Percentiles rank a stretch among this genome's conserved stretches.
Evolutionary conservation across 2,113 vertebrate genomes (phyloP).

Genomic region (Calypte anna): DNA sequence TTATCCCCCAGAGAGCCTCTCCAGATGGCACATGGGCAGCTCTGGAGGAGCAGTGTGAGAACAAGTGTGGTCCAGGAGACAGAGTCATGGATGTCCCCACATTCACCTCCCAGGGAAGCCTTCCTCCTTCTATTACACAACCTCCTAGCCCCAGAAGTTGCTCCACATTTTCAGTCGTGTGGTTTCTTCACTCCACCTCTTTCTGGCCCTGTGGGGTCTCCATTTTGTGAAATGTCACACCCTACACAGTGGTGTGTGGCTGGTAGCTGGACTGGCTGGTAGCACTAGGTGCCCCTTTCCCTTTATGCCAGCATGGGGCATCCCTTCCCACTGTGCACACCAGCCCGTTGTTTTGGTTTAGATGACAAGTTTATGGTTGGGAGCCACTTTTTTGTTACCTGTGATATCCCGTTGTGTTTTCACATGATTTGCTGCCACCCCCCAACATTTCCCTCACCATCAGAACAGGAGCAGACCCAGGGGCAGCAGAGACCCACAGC

Average conservation of each 20-base stretch:
- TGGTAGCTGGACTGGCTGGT: not conserved
- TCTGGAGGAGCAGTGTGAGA: accelerated
- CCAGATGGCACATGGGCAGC: accelerated
- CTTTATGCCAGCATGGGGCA: not conserved
- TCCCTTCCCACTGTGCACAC: not conserved
- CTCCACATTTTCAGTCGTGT: not conserved
- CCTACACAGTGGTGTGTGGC: no score
- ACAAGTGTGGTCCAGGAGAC: no score
- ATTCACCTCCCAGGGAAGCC: not conserved
- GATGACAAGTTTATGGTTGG: not conserved
- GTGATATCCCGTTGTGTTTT: not conserved
- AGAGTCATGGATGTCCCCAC: accelerated
- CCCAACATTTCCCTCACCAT: not conserved
- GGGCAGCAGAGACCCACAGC: not conserved
- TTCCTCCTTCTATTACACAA: not conserved
- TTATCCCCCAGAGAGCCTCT: not conserved
- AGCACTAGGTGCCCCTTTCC: not conserved
- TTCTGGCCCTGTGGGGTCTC: not conserved
- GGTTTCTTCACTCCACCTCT: not conserved
- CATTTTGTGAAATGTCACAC: not conserved
- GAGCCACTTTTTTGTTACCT: not conserved
- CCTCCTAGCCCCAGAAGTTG: not conserved
- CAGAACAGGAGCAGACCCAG: not conserved
- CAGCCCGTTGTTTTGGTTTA: not conserved
- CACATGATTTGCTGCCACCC: not conserved